Evolutionary conservation across 2,888 invertebrate genomes (phyloP), one percentile per base, ranked within the genome.

Genomic region (Luffia ferchaultella): DNA sequence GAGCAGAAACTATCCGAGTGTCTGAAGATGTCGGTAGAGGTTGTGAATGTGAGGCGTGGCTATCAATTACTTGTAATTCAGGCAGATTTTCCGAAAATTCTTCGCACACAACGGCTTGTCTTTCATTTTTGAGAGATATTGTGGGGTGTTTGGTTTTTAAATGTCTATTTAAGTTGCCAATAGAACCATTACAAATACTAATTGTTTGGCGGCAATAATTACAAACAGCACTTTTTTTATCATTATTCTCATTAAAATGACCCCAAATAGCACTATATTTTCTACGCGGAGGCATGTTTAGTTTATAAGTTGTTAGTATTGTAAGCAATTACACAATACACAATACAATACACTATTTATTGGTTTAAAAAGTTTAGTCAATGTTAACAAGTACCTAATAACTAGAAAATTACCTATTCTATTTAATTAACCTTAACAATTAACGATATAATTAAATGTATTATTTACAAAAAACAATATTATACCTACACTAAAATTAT

Each of bases 201-300:
- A 50, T 52, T 46, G 42, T 18, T 16, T 46, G 44, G 16, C 49
- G 50, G 50, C 50, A 52, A 52, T 52, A 46, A 40, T 52, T 52
- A 49, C 52, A 52, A 50, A 50, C 50, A 43, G 52, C 52, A 7
- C 12, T 50, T 52, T 49, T 52, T 52, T 46, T 52, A 46, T 52
- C 50, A 30, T 18, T 46, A 15, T 50, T 45, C 44, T 50, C 52
- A 17, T 18, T 52, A 19, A 52, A 52, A 52, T 52, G 52, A 16
- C 9, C 16, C 52, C 52, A 52, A 18, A 52, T 15, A 18, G 46
- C 40, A 17, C 52, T 49, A 46, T 50, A 30, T 50, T 49, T 52
- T 49, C 50, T 40, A 40, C 43, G 46, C 18, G 42, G 46, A 46
- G 48, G 42, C 52, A 50, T n/a, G n/a, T n/a, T n/a, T n/a, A n/a